A percentile compares a stretch with the other conserved stretches of the same genome.
Evolutionary conservation across 2,888 invertebrate genomes (phyloP).

Genomic region (Scaptodrosophila latifasciaeformis): DNA sequence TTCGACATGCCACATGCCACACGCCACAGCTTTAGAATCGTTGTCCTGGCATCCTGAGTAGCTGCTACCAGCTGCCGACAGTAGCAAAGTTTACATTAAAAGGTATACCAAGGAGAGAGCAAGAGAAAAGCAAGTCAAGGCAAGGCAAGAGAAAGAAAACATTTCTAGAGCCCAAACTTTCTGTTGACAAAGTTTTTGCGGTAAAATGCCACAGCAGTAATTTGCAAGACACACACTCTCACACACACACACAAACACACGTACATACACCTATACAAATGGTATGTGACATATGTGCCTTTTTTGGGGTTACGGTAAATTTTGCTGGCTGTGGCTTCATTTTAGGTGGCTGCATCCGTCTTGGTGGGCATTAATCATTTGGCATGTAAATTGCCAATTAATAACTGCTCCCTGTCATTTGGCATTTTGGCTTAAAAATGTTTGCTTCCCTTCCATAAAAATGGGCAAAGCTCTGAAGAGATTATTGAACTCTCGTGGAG

Average conservation of each 20-base stretch:
- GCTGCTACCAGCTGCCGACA: neutral
- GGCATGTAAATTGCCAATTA: constrained; percentile 70
- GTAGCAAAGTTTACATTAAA: constrained; percentile 45
- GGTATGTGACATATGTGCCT: constrained; percentile 49
- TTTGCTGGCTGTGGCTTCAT: constrained; percentile 55
- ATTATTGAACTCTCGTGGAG: too few species aligned
- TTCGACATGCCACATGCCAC: neutral
- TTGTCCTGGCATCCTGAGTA: constrained; percentile 8
- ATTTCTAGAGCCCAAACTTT: constrained; percentile 44
- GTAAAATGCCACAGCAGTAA: constrained; percentile 68
- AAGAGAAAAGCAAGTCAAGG: neutral
- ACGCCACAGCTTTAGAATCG: neutral
- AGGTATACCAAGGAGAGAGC: constrained; percentile 45
- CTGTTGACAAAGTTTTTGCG: constrained; percentile 68
- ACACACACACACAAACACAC: constrained; percentile 11
- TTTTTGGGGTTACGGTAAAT: constrained; percentile 34
- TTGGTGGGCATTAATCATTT: constrained; percentile 62
- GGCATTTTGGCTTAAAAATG: constrained; percentile 55
- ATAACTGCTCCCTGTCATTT: constrained; percentile 69
- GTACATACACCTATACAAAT: constrained; percentile 15
- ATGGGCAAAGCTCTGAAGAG: too few species aligned
- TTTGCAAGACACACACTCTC: constrained; percentile 43
- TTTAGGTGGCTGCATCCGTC: constrained; percentile 54
- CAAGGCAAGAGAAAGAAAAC: constrained; percentile 18
- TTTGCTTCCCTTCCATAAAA: neutral